Evolutionary conservation across 2,797 vertebrate species (phyloP), one percentile per base, ranked within the genome.

Genomic region (Intellagama lesueurii): DNA sequence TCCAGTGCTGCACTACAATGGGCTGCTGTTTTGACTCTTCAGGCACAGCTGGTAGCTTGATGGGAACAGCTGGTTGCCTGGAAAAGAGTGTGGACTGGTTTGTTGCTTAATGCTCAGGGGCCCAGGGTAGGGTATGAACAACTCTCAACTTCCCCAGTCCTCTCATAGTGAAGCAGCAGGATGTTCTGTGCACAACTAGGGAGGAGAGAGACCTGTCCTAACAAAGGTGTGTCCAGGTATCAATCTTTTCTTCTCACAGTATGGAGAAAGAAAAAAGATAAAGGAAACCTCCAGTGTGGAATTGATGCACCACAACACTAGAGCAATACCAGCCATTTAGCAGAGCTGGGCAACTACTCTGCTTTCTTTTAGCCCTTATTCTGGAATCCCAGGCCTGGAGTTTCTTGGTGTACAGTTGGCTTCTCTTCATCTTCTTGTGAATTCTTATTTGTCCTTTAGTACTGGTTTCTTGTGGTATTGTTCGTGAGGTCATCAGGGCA

Each of bases 21-120:
- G 90, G 72, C 87, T 91, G 90, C 90, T 91, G 90, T 91, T 81
- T 7, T 72, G 44, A 73, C 60, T 60, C 26, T 80, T 76, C 72
- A 88, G 78, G 68, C 70, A 86, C 90, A 88, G 90, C 90, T 91
- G 90, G 90, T 70, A 81, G 70, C 64, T 88, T 81, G 87, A 81
- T 88, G 83, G 70, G 87, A 91, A 91, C 90, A 91, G 90, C 90
- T 91, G 90, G 90, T 85, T 40, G 83, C 87, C 78, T 77, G 22
- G 60, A 90, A 76, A 60, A 19, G 84, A n/a, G 79, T 8, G 80
- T 83, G 85, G 79, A 80, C 6, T 77, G 89, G 89, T 76, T 79
- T 32, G 52, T 86, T 79, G 89, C 47, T 90, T 90, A 30, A 81
- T 49, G 79, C 49, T 76, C 44, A 73, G 78, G 81, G 87, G 69